Base-by-base conservation (phyloP, 1,140 invertebrate genomes). In the Temnothorax longispinosus region DNA sequence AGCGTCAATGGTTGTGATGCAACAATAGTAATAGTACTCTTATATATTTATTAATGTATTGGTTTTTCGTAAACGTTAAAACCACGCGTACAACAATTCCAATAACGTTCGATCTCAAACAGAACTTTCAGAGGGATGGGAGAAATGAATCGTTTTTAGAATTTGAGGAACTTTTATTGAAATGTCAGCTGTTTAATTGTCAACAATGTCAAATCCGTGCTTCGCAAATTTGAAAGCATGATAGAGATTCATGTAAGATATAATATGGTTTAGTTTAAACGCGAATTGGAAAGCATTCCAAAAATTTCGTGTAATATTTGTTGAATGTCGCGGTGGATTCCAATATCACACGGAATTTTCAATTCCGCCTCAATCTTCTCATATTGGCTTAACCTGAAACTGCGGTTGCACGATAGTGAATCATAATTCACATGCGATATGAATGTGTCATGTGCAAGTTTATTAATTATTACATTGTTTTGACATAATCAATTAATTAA, bases 251-350 rank as follows among this genome's bases (percentile, higher is more conserved):
- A 8, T 35, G 4, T 58, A 27, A 41, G 35, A 18, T 3, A 54
- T 27, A 2, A 54, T 27, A 2, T 7, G 27, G 35, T 41, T 76
- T 60, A 27, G 27, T 41, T n/a, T 15, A 38, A 54, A 38, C 11
- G 11, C 15, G 2, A 76, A 76, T 76, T 76, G n/a, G 54, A 44
- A 3, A 76, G 18, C 11, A 8, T 76, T 27, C 27, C 11, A 58
- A 75, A 76, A 76, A 32, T 76, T 60, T 15, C 38, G 8, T 60
- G 27, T 2, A 35, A 65, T 76, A 60, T 54, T 58, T 32, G 21
- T 15, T 10, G 35, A 58, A 0, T 21, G 13, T 3, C 21, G 0
- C 41, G 4, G 5, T 56, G 32, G 38, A 76, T 41, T 75, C 3
- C 35, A 75, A 75, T 75, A 75, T 58, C 5, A 21, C 10, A 13